Base-by-base conservation (phyloP, 23 tunicate species). In the Diplosoma virens region DNA sequence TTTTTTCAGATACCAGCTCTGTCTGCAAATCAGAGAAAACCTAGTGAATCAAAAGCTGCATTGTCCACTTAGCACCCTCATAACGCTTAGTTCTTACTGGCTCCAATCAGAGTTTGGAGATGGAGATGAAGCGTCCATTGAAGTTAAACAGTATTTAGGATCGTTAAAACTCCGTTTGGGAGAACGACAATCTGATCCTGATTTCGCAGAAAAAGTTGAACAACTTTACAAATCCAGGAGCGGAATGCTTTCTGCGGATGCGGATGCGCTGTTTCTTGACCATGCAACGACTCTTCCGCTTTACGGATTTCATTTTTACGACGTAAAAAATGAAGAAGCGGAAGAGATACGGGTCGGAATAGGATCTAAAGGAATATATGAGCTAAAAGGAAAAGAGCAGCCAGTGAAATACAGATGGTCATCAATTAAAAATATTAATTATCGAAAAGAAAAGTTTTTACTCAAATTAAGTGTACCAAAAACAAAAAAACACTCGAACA, bases 11-110 rank as follows among this genome's bases (percentile, higher is more conserved):
- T 89, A 89, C 66, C 96, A 82, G 27, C 70, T 89, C 16, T 89
- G 96, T 46, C 71, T 89, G 25, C 96, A 89, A 78, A 77, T 82
- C 30, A 84, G 96, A 16, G 80, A 89, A n/a, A 88, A 89, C 47
- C 82, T 89, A 3, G 29, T 61, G 48, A 68, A 45, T 7, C 61
- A 58, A 36, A 45, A 73, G 3, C 59, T 89, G 31, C 77, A 75
- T 50, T 89, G 96, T 64, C 80, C 87, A 1, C 64, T 89, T n/a
- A 84, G 78, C 33, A 77, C 87, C 0, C 54, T 89, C 25, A 78
- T 87, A 0, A 45, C 50, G 27, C 67, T 89, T 0, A 72, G 80
- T 36, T 82, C 87, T 3, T 89, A 82, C 50, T 89, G 96, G 96
- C 81, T 82, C 11, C 86, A 89, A 48, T 89, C 96, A 17, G 96